phyloP scores from a whole-genome alignment of 2,113 vertebrate species.

The Murina feae region DNA sequence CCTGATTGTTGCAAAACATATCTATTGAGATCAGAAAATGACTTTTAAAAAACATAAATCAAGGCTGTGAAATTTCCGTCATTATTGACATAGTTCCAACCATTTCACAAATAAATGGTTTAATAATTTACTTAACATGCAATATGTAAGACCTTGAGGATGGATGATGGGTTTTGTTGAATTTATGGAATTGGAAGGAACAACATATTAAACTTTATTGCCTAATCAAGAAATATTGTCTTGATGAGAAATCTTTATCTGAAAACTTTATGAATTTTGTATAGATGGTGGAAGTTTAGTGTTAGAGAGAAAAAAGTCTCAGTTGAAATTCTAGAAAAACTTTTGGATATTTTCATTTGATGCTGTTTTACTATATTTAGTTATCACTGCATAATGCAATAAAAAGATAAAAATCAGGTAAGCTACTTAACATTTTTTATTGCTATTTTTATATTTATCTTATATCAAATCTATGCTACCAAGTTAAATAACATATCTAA shows the following conservation, averaged over 20 bases:
- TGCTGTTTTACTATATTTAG: not conserved
- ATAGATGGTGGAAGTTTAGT: not conserved
- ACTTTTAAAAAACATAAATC: not conserved
- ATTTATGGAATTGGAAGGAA: slow-evolving; percentile 1
- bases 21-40: not conserved
- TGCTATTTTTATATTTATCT: not conserved
- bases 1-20: not conserved
- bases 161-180: slow-evolving; percentile 1
- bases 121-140: slow-evolving; percentile 43
- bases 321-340: not conserved
- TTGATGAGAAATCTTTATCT: not conserved
- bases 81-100: not conserved
- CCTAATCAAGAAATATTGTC: not conserved
- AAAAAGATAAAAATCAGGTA: not conserved
- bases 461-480: not conserved
- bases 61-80: slow-evolving; percentile 31
- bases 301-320: not conserved
- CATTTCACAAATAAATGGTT: not conserved
- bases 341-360: not conserved
- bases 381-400: not conserved
- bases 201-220: slow-evolving; percentile 16
- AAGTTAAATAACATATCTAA: not conserved
- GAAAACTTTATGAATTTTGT: not conserved
- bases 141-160: slow-evolving; percentile 23
- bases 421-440: not conserved